phyloP scores from a whole-genome alignment of 2,888 invertebrate genomes.

The Sphaeridia pumilis region DNA sequence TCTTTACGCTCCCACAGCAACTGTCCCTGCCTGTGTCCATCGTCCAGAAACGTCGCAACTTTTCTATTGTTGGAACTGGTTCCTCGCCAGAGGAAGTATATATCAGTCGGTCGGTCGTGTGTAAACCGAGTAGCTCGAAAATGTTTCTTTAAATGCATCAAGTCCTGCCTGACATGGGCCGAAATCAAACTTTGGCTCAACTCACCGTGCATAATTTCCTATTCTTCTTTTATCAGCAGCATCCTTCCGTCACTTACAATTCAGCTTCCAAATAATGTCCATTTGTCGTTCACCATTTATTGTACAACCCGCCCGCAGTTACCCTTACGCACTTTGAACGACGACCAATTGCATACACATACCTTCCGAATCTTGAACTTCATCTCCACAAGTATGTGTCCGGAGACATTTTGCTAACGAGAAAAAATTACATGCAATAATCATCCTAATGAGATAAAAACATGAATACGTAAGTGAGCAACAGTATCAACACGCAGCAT shows the following conservation, averaged over 20 bases:
- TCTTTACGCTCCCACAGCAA: background rate
- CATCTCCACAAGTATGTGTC: background rate
- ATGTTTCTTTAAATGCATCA: slow-evolving; percentile 1
- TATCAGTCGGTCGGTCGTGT: background rate
- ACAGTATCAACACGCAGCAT: too few relatives aligned
- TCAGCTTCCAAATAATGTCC: too few relatives aligned
- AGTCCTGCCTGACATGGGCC: too few relatives aligned
- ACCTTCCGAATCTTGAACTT: background rate
- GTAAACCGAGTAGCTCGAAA: background rate
- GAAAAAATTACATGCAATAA: slow-evolving; percentile 5
- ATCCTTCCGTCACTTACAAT: too few relatives aligned
- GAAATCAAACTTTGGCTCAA: too few relatives aligned
- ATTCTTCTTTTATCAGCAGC: too few relatives aligned
- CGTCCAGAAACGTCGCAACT: background rate
- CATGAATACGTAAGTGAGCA: slow-evolving; percentile 5
- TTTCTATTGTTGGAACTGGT: slow-evolving; percentile 1
- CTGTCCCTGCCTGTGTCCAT: background rate
- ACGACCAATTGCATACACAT: too few relatives aligned
- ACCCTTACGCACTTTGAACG: too few relatives aligned
- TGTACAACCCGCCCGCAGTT: too few relatives aligned
- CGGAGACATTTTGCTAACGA: too few relatives aligned
- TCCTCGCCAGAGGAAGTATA: background rate
- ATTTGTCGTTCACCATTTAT: too few relatives aligned
- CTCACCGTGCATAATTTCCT: slow-evolving; percentile 1
- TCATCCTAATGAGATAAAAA: slow-evolving; percentile 6